phyloP scores from a whole-genome alignment of 2,888 invertebrate genomes.

The Polymixis lichenea region DNA sequence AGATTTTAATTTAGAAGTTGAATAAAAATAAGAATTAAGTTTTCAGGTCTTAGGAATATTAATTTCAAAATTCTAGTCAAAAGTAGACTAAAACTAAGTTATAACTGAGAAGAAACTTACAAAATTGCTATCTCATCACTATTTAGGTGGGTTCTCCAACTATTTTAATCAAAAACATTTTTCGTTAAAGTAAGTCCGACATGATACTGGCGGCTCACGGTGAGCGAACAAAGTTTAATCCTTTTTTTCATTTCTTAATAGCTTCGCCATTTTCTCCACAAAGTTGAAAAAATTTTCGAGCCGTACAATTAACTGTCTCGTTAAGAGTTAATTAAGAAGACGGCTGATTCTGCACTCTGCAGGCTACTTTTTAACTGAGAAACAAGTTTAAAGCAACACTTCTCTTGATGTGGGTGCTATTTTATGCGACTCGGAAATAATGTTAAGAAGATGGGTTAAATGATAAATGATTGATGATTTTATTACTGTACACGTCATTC shows the following conservation, averaged over 20 bases:
- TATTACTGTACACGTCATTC: too few species aligned
- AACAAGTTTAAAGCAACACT: background rate
- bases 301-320: conserved; percentile 45
- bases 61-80: background rate
- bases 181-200: conserved; percentile 32
- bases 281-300: conserved; percentile 51
- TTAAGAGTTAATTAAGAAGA: conserved; percentile 41
- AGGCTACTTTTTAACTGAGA: conserved; percentile 22
- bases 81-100: conserved; percentile 16
- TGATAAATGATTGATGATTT: too few species aligned
- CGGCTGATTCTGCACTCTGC: conserved; percentile 26
- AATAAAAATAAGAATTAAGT: background rate
- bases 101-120: conserved; percentile 19
- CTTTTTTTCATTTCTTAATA: conserved; percentile 55
- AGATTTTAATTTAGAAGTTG: conserved; percentile 17
- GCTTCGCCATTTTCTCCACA: conserved; percentile 43
- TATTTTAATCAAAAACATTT: conserved; percentile 57
- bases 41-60: background rate
- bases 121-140: conserved; percentile 45
- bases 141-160: conserved; percentile 33
- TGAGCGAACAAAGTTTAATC: conserved; percentile 40
- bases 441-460: background rate
- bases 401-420: background rate
- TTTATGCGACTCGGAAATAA: background rate
- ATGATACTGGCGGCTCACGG: conserved; percentile 21